Evolutionary conservation across 2,797 vertebrate genomes (phyloP), one percentile per base, ranked within the genome.

Genomic region (Gorsachius magnificus): DNA sequence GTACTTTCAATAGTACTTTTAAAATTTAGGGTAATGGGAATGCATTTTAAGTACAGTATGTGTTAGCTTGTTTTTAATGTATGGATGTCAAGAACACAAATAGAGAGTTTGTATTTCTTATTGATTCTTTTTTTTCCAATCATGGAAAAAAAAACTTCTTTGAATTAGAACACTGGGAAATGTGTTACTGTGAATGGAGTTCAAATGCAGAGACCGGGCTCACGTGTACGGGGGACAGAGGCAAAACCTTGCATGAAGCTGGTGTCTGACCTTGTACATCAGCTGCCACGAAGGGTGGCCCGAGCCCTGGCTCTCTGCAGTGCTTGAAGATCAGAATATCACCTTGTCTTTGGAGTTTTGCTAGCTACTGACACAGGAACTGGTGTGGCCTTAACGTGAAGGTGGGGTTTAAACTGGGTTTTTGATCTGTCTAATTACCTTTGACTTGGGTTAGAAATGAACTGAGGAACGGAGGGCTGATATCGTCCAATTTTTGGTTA

Each of bases 11-110:
- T 98, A 96, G 96, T 98, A 98, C 98, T 98, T 98, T 98, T 97
- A 97, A 98, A 98, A 98, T 98, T 98, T 97, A 98, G 96, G 90
- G 97, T 98, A 98, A 97, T 98, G 97, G 97, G 96, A 97, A 98
- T 97, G 97, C 97, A 97, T 98, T 98, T 98, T 98, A 98, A 98
- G 93, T 94, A 97, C 93, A 94, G 88, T 84, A 64, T 86, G 77
- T 96, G 92, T 95, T 96, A 97, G 94, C 96, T 98, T 98, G 96
- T 97, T 98, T 98, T 97, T 98, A 98, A 98, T 95, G 95, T 97
- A 97, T 97, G 95, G 95, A 97, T 97, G 97, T 95, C 90, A 96
- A 93, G 97, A 96, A 93, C 84, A 97, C 94, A 97, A 96, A 98
- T 96, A 97, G 79, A 95, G 89, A 65, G 64, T 95, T 88, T 88